phyloP scores from a whole-genome alignment of 2,113 vertebrate species.

The Noctilio leporinus region DNA sequence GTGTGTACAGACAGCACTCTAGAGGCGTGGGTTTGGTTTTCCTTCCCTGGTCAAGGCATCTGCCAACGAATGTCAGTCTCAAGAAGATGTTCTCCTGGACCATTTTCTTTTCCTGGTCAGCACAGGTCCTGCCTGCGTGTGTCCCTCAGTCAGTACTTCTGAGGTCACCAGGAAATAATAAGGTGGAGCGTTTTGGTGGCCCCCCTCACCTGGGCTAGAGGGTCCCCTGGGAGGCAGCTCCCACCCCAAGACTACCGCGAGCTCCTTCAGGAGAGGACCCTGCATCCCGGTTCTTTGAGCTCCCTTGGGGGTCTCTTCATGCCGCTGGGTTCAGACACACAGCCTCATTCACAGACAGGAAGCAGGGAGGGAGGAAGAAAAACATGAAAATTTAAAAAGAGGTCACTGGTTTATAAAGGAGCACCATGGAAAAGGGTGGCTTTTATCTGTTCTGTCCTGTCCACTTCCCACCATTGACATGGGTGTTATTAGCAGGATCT shows the following conservation, averaged over 20 bases:
- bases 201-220: accelerated
- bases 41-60: no score
- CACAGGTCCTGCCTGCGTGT: accelerated
- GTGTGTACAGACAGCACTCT: accelerated
- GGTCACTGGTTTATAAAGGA: not conserved
- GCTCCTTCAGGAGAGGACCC: not conserved
- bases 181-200: accelerated
- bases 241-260: accelerated
- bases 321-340: not conserved
- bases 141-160: not conserved
- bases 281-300: accelerated
- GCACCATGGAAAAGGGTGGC: accelerated
- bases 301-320: accelerated
- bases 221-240: no score
- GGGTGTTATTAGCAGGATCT: no score
- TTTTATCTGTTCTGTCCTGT: not conserved
- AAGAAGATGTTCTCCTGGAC: not conserved
- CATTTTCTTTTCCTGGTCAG: accelerated
- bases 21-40: accelerated
- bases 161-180: not conserved
- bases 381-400: not conserved
- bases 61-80: accelerated
- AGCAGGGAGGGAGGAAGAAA: not conserved
- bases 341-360: no score
- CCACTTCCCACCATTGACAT: not conserved